Evolutionary conservation across 2,113 vertebrate species (phyloP).

Genomic region (Delphinapterus leucas): DNA sequence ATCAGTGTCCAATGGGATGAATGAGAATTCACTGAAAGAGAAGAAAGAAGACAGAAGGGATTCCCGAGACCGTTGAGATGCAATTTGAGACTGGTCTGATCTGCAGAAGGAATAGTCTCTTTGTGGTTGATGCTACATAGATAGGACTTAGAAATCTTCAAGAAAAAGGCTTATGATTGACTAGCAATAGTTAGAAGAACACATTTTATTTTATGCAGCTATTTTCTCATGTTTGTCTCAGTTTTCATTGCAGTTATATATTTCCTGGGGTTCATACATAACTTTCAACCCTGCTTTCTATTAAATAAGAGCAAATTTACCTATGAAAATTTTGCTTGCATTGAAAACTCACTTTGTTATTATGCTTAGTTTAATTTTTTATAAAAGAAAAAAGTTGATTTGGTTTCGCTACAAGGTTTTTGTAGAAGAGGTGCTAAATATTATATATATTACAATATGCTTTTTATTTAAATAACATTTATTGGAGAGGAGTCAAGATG

Average conservation of each 20-base stretch:
- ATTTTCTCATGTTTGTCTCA: neutral
- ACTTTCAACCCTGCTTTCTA: neutral
- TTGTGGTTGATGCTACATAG: neutral
- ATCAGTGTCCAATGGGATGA: neutral
- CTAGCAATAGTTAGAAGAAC: neutral
- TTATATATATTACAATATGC: neutral
- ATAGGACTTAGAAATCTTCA: neutral
- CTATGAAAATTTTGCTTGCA: neutral
- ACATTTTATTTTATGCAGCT: neutral
- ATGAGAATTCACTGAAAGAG: neutral
- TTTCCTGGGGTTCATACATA: neutral
- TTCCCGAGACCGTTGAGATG: neutral
- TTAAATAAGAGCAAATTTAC: neutral
- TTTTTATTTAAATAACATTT: conserved; percentile 25
- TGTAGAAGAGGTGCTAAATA: neutral
- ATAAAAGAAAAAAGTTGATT: neutral
- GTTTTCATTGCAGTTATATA: neutral
- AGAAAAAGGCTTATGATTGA: neutral
- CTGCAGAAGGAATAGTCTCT: neutral
- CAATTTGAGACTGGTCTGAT: neutral
- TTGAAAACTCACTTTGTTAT: neutral
- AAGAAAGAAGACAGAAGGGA: neutral
- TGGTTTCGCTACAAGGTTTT: neutral
- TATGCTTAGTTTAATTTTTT: neutral
- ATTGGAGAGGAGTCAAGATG: neutral